Percentiles rank a stretch among this genome's conserved stretches.
Conservation (phyloP, 2,113 vertebrate species). For the Syrmaticus mikado region DNA sequence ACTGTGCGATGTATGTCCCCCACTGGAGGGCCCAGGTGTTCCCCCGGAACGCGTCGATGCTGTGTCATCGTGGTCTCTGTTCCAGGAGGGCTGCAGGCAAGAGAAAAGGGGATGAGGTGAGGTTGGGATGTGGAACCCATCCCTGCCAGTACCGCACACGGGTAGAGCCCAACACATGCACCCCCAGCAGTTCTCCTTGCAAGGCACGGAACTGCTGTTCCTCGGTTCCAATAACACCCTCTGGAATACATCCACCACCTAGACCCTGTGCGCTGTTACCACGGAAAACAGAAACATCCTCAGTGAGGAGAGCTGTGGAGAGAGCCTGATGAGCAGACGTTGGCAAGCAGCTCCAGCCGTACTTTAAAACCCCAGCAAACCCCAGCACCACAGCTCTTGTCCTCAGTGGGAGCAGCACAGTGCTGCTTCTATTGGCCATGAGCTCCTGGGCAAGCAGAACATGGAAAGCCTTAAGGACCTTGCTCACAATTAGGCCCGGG, state of each 20-base stretch:
- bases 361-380: slow-evolving; percentile 69
- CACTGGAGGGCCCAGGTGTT: slow-evolving; percentile 96
- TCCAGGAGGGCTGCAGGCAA: slow-evolving; percentile 92
- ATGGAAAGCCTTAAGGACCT: slow-evolving; percentile 73
- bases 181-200: not conserved
- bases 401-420: slow-evolving; percentile 3
- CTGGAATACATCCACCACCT: slow-evolving; percentile 28
- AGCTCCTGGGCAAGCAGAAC: slow-evolving; percentile 69
- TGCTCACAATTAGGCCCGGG: slow-evolving; percentile 78
- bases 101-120: not conserved
- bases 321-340: not conserved
- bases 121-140: not conserved
- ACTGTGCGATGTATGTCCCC: slow-evolving; percentile 98
- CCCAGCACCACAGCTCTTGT: slow-evolving; percentile 39
- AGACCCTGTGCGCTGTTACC: slow-evolving; percentile 71
- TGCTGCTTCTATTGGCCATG: slow-evolving; percentile 37
- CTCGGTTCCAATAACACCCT: slow-evolving; percentile 9
- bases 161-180: not conserved
- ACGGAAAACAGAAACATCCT: slow-evolving; percentile 75
- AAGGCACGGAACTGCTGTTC: not conserved
- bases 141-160: not conserved
- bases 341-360: slow-evolving; percentile 50
- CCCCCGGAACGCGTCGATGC: slow-evolving; percentile 97
- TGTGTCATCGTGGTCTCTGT: slow-evolving; percentile 98
- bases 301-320: slow-evolving; percentile 1